Base-by-base conservation (phyloP, 2,113 vertebrate species). In the Neofelis nebulosa region DNA sequence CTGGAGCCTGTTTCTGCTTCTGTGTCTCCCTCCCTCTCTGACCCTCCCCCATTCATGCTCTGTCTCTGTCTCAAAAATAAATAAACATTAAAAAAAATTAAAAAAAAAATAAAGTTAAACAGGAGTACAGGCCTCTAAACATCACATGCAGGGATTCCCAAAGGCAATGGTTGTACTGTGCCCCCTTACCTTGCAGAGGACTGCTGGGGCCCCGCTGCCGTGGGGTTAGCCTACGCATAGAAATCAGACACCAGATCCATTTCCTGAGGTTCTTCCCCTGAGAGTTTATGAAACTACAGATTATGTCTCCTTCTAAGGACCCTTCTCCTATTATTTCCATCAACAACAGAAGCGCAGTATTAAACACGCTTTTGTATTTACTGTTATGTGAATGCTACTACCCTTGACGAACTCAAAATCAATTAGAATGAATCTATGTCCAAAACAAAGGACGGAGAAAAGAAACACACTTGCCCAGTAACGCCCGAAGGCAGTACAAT, bases 191-290 rank as follows among this genome's bases (percentile, higher is more conserved):
- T 45, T 38, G 19, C 12, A 38, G 48, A 25, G n/a, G 31, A 31
- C n/a, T 2, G 0, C 0, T 23, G 12, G 16, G 55, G 50, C 7
- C 25, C 6, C 25, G 0, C 16, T 78, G 55, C 31, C 10, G 0
- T n/a, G 8, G 14, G 25, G 13, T 6, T 65, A 31, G 27, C 76
- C n/a, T 71, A 38, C 31, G 15, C 23, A 15, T 1, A 19, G 36
- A 45, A 27, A 19, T 83, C 45, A 88, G 76, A 68, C 23, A 14
- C 12, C 29, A 19, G 21, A 79, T 18, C 9, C n/a, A 4, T 27
- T 76, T 18, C 45, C 36, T 21, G 63, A 61, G 65, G 9, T 52
- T 81, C 65, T 4, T 57, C 33, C 8, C 1, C 8, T 6, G 13
- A 25, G 0, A 11, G 38, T 21, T 33, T 93, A 2, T 11, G 55